These are phyloP conservation scores for Laupala kohalensis DNA, from an alignment of 1,140 invertebrate species.

Conservation along the genomic window DNA sequence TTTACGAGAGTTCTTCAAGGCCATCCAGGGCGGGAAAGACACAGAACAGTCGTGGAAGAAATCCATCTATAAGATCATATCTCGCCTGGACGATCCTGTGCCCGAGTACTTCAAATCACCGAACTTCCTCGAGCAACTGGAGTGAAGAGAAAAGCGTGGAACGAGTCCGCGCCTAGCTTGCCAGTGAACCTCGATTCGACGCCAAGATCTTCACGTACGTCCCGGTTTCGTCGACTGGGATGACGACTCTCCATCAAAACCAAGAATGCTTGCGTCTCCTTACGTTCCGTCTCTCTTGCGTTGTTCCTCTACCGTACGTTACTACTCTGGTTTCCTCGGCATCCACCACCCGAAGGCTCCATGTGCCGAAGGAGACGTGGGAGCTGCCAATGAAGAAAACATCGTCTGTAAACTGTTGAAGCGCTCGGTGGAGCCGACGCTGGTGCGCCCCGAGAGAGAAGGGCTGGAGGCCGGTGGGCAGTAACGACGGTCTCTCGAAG, in stretches of 20 bases:
- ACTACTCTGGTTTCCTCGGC: background rate
- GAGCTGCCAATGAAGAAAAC: background rate
- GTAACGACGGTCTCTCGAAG: too few relatives aligned
- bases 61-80: conserved; percentile 99
- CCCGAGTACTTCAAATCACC: conserved; percentile 99
- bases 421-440: background rate
- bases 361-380: background rate
- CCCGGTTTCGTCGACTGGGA: conserved; percentile 25
- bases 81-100: conserved; percentile 92
- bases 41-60: conserved; percentile 99
- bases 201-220: background rate
- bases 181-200: background rate
- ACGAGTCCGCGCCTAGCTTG: background rate
- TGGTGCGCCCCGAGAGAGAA: background rate
- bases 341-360: background rate
- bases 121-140: conserved; percentile 97
- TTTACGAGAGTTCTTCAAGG: conserved; percentile 94
- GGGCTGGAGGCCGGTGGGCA: too few relatives aligned
- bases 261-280: conserved; percentile 11
- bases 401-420: conserved; percentile 22
- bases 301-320: conserved; percentile 1
- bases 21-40: conserved; percentile 90
- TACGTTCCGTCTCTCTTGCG: conserved; percentile 10
- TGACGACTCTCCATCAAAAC: background rate
- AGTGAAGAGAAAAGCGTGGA: conserved; percentile 42